A percentile compares a stretch with the other conserved stretches of the same genome.
Conservation (phyloP, 2,888 invertebrate genomes). For the Zhuqinia jingwanae region DNA sequence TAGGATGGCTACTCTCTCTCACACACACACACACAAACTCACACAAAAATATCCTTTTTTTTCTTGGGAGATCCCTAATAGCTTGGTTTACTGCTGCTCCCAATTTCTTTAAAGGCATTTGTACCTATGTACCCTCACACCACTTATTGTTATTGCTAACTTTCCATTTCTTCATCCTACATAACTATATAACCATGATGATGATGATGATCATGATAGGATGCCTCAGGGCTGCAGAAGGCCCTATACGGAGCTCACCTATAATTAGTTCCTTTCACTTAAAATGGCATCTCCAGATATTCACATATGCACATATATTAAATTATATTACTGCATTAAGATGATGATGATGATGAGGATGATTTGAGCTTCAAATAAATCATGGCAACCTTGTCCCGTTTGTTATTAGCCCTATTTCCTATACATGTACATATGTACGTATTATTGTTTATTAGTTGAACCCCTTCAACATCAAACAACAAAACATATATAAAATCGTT, state of each 20-base stretch:
- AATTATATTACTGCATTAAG: too few species aligned
- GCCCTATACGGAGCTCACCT: conserved; percentile 53
- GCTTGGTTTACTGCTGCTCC: not conserved
- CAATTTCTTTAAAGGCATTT: conserved; percentile 25
- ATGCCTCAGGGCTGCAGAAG: conserved; percentile 48
- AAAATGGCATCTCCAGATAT: conserved; percentile 55
- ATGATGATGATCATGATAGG: not conserved
- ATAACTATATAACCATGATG: conserved; percentile 11
- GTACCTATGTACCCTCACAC: too few species aligned
- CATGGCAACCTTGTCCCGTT: conserved; percentile 43
- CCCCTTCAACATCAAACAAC: not conserved
- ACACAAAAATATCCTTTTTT: too few species aligned
- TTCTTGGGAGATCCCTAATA: not conserved
- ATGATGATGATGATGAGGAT: too few species aligned
- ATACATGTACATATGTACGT: not conserved
- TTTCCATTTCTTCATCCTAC: conserved; percentile 71
- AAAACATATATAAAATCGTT: not conserved
- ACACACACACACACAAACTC: too few species aligned
- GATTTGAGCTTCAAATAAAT: conserved; percentile 42
- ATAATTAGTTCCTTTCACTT: conserved; percentile 71
- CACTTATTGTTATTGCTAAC: too few species aligned
- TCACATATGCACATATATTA: too few species aligned
- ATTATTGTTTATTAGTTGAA: not conserved
- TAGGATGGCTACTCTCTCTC: too few species aligned
- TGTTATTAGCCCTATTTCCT: not conserved